phyloP scores from a whole-genome alignment of 2,113 vertebrate genomes.

The Tretioscincus oriximinensis region DNA sequence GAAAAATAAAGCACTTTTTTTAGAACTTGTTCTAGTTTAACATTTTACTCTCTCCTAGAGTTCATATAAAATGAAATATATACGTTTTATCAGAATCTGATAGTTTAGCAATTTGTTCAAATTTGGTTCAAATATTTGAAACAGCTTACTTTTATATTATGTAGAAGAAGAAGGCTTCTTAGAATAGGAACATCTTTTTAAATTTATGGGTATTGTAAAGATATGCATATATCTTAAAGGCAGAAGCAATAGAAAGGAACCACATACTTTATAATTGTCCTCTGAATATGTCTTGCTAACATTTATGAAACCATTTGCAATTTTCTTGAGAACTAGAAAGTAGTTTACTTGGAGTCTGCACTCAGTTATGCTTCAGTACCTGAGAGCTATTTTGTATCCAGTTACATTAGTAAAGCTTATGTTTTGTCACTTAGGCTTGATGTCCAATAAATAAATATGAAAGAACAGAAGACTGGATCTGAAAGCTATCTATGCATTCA shows the following conservation, averaged over 20 bases:
- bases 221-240: neutral
- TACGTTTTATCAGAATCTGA: neutral
- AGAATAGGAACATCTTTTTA: neutral
- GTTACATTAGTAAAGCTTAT: too few species aligned
- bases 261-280: neutral
- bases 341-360: neutral
- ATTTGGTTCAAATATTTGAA: neutral
- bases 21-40: neutral
- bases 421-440: neutral
- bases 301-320: neutral
- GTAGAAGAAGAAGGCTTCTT: neutral
- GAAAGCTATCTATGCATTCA: neutral
- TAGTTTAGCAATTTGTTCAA: neutral
- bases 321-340: neutral
- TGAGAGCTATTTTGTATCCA: neutral
- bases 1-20: neutral
- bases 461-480: neutral
- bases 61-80: constrained; percentile 4
- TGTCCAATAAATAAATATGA: neutral
- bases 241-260: neutral
- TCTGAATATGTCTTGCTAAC: neutral
- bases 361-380: neutral
- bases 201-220: neutral
- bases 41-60: constrained; percentile 3
- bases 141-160: neutral